phyloP scores from a whole-genome alignment of 2,797 vertebrate species.

The Meda fulgida region DNA sequence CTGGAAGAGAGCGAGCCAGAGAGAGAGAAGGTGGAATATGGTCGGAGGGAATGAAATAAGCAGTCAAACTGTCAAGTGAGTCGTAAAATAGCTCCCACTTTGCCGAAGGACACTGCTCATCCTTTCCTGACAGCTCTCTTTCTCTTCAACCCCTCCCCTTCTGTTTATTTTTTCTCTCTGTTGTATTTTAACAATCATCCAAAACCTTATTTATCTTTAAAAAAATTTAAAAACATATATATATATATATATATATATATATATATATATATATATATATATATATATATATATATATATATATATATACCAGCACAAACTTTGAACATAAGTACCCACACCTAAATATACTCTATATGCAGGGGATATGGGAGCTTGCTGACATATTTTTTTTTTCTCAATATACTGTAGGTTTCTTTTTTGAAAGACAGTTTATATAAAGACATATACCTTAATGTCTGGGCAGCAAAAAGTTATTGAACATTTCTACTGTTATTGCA shows the following conservation, averaged over 20 bases:
- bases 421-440: slow-evolving; percentile 2
- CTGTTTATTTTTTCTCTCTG: slow-evolving; percentile 8
- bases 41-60: slow-evolving; percentile 66
- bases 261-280: too few relatives aligned
- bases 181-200: slow-evolving; percentile 11
- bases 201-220: not conserved
- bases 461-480: not conserved
- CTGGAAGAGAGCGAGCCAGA: slow-evolving; percentile 50
- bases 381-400: not conserved
- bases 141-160: slow-evolving; percentile 1
- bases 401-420: not conserved
- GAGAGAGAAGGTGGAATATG: slow-evolving; percentile 50
- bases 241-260: too few relatives aligned
- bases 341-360: not conserved
- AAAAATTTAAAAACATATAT: too few relatives aligned
- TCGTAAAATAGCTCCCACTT: slow-evolving; percentile 70
- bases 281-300: too few relatives aligned
- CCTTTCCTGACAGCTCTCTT: slow-evolving; percentile 68
- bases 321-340: not conserved
- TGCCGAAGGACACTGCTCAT: slow-evolving; percentile 71
- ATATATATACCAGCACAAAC: not conserved
- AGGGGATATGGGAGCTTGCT: not conserved
- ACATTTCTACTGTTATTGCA: not conserved
- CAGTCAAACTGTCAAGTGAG: slow-evolving; percentile 76
- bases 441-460: not conserved